Percentiles rank a stretch among this genome's conserved stretches.
These are phyloP conservation scores for Vulpes lagopus DNA, from an alignment of 2,113 vertebrate species.

Conservation along the genomic window DNA sequence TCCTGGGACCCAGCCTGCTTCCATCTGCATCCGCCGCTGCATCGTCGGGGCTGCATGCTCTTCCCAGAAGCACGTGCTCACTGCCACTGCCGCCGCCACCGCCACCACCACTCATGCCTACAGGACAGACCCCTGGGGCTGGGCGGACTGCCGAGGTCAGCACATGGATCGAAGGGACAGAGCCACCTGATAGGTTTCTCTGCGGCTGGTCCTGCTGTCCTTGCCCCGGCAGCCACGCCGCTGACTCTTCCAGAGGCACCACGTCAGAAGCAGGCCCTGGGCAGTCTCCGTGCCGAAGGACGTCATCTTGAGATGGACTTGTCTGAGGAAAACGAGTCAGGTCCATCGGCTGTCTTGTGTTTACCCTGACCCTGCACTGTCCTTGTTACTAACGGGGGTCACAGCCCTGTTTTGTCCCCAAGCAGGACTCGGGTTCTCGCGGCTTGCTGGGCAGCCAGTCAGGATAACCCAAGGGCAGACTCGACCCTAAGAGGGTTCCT, in stretches of 20 bases:
- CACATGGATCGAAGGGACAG: background rate
- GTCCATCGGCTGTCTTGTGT: background rate
- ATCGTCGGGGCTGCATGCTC: background rate
- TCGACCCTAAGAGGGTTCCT: background rate
- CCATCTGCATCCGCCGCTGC: background rate
- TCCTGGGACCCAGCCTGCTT: background rate
- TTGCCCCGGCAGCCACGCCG: fast-evolving
- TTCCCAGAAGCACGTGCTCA: background rate
- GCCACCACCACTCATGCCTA: background rate
- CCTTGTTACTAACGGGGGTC: background rate
- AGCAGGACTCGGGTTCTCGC: background rate
- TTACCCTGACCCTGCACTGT: background rate
- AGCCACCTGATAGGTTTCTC: background rate
- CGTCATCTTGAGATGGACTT: background rate
- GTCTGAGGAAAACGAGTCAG: background rate
- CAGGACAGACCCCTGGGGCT: background rate
- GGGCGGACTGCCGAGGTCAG: background rate
- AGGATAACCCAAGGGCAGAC: background rate
- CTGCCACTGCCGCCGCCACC: background rate
- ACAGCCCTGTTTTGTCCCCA: background rate
- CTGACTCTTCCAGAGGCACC: background rate
- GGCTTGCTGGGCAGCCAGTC: background rate
- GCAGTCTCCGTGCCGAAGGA: background rate
- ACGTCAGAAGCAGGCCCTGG: background rate
- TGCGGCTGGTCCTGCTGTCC: background rate